Evolutionary conservation across 2,113 vertebrate species (phyloP).

Genomic region (Tylochromis polylepis): DNA sequence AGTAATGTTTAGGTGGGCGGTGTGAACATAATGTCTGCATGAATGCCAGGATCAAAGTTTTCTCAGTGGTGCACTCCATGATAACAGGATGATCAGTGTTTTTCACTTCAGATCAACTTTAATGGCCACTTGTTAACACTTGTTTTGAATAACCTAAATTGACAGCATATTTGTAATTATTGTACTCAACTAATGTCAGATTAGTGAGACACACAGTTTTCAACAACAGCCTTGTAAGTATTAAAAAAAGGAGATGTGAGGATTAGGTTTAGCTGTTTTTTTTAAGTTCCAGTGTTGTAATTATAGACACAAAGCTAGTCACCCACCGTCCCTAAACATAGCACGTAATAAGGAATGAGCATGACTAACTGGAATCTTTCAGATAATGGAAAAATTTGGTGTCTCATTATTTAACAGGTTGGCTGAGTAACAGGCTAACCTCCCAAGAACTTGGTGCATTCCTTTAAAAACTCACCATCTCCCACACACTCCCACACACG

Average conservation of each 20-base stretch:
- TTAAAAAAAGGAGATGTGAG: background rate
- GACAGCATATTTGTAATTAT: background rate
- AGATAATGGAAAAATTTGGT: background rate
- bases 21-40: background rate
- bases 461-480: constrained; percentile 34
- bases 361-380: background rate
- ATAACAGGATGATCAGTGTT: background rate
- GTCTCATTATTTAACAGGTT: constrained; percentile 30
- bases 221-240: background rate
- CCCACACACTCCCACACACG: constrained; percentile 41
- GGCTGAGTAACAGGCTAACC: constrained; percentile 13
- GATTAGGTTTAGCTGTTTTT: background rate
- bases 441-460: constrained; percentile 24
- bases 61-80: background rate
- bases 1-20: background rate
- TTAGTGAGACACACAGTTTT: background rate
- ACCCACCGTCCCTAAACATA: background rate
- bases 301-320: background rate
- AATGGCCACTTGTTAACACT: background rate
- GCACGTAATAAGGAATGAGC: background rate
- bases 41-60: background rate
- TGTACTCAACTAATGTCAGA: background rate
- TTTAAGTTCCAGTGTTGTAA: background rate
- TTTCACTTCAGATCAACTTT: background rate
- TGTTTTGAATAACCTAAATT: background rate